These are phyloP conservation scores for Etheostoma nigrum DNA, from an alignment of 2,797 vertebrate species.

Conservation along the genomic window DNA sequence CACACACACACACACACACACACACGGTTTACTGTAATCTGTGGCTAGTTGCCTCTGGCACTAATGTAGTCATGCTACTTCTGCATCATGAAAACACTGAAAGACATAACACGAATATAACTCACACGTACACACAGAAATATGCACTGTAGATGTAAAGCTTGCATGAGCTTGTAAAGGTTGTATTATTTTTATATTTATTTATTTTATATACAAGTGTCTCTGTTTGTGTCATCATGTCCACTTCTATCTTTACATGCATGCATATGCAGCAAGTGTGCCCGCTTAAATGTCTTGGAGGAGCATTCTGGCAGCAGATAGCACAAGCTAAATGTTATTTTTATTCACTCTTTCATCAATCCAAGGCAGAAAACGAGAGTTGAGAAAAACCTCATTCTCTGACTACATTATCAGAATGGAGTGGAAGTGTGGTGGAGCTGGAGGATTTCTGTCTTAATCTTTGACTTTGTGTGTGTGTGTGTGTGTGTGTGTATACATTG, in stretches of 20 bases:
- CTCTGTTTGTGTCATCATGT: conserved; percentile 9
- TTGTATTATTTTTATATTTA: not conserved
- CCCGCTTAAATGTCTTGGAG: conserved; percentile 19
- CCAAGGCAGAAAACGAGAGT: conserved; percentile 44
- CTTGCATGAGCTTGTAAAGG: conserved; percentile 4
- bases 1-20: not conserved
- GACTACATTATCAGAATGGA: conserved; percentile 37
- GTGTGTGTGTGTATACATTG: not conserved
- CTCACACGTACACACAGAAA: conserved; percentile 8
- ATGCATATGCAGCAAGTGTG: not conserved
- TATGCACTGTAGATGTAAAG: conserved; percentile 8
- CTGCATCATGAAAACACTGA: conserved; percentile 46
- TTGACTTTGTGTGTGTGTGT: conserved; percentile 15
- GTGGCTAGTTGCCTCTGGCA: conserved; percentile 61
- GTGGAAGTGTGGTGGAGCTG: conserved; percentile 11
- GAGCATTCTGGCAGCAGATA: conserved; percentile 47
- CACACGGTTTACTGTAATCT: conserved; percentile 71
- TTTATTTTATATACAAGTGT: not conserved
- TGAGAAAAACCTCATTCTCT: conserved; percentile 50
- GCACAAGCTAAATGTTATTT: conserved; percentile 45
- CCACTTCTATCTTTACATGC: conserved; percentile 13
- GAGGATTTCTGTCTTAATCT: conserved; percentile 54
- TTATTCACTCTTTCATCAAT: conserved; percentile 52
- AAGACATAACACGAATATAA: conserved; percentile 31
- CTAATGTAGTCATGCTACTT: conserved; percentile 64